A percentile compares a stretch with the other conserved stretches of the same genome.
Evolutionary conservation across 2,888 invertebrate species (phyloP).

Genomic region (Mesorhabditis belari): DNA sequence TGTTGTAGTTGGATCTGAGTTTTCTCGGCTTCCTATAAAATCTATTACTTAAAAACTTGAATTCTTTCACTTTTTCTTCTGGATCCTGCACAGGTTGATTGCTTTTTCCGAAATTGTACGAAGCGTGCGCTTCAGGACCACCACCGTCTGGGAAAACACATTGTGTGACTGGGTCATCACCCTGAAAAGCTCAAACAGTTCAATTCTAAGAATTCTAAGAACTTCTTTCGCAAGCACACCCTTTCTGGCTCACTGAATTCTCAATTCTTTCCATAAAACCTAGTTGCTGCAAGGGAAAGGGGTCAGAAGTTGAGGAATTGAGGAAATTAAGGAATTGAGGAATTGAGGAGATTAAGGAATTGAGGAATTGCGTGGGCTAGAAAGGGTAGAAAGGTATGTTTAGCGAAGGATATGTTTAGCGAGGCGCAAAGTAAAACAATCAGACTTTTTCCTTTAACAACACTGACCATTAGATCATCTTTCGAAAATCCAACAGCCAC

Average conservation of each 20-base stretch:
- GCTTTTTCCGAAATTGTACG: constrained; percentile 13
- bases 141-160: constrained; percentile 6
- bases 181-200: constrained; percentile 1
- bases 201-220: background rate
- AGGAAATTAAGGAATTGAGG: no score
- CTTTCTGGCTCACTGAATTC: no score
- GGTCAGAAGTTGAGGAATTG: no score
- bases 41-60: no score
- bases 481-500: constrained; percentile 11
- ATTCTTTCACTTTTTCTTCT: constrained; percentile 4
- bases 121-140: constrained; percentile 7
- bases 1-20: background rate
- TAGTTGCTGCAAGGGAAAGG: no score
- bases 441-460: background rate
- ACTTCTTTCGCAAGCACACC: no score
- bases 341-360: no score
- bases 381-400: no score
- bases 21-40: background rate
- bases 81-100: constrained; percentile 6
- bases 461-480: constrained; percentile 10
- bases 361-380: no score
- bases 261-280: no score
- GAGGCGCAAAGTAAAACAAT: no score
- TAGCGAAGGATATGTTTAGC: no score
- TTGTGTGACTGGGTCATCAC: constrained; percentile 10